Evolutionary conservation across 2,888 invertebrate species (phyloP).

Genomic region (Conops quadrifasciatus): DNA sequence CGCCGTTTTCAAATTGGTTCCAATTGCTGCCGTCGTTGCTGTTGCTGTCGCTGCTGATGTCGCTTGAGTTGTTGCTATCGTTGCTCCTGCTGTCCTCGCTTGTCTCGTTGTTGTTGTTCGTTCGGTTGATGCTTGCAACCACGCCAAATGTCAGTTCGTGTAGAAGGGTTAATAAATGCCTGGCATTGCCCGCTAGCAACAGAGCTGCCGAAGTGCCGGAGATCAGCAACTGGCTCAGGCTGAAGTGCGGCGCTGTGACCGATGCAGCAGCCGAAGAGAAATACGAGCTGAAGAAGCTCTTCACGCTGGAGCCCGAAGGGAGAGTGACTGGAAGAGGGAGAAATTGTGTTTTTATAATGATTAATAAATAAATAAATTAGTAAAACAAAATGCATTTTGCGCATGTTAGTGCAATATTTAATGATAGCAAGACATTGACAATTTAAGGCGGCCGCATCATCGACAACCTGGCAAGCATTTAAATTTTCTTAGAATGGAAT

Average conservation of each 20-base stretch:
- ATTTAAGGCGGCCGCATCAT: too few species aligned
- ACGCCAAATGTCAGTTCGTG: background rate
- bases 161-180: background rate
- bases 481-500: too few species aligned
- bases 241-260: constrained; percentile 13
- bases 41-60: background rate
- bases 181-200: constrained; percentile 22
- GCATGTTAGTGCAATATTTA: background rate
- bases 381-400: background rate
- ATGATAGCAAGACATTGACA: too few species aligned
- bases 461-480: too few species aligned
- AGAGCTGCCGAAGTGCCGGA: constrained; percentile 32
- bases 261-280: constrained; percentile 53
- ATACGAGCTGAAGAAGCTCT: constrained; percentile 58
- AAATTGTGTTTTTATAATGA: constrained; percentile 21
- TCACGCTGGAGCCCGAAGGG: constrained; percentile 59
- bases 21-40: background rate
- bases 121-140: too few species aligned
- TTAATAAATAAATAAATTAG: constrained; percentile 2
- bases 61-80: background rate
- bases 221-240: constrained; percentile 39
- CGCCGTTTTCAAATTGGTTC: background rate
- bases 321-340: constrained; percentile 57
- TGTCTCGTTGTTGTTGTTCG: background rate
- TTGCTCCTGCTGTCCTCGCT: background rate